A percentile compares a stretch with the other conserved stretches of the same genome.
phyloP scores from a whole-genome alignment of 2,888 invertebrate genomes.

The Tachystola acroxantha region DNA sequence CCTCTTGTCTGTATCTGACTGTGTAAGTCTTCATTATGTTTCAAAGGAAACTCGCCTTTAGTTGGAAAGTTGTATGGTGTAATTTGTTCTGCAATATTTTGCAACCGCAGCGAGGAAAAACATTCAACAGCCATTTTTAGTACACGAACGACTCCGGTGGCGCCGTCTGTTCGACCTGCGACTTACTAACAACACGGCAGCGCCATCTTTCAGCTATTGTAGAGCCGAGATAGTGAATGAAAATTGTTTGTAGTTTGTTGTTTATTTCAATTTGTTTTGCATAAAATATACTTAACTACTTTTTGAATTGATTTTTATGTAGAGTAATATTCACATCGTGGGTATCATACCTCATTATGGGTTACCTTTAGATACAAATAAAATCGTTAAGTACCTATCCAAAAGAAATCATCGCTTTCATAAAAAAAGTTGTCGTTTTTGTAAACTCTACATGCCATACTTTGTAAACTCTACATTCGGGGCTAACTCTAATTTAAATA shows the following conservation, averaged over 20 bases:
- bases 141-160: conserved; percentile 73
- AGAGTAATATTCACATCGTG: too few species aligned
- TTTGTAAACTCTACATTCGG: too few species aligned
- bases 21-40: conserved; percentile 49
- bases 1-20: conserved; percentile 58
- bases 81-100: conserved; percentile 22
- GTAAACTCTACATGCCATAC: too few species aligned
- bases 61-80: conserved; percentile 20
- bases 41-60: conserved; percentile 32
- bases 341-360: too few species aligned
- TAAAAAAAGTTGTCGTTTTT: too few species aligned
- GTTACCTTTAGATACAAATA: too few species aligned
- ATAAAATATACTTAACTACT: too few species aligned
- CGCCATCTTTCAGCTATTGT: conserved; percentile 76
- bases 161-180: conserved; percentile 69
- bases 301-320: too few species aligned
- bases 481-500: too few species aligned
- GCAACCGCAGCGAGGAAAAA: conserved; percentile 55
- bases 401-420: too few species aligned
- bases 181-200: conserved; percentile 63
- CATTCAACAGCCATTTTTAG: conserved; percentile 76
- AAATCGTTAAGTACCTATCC: too few species aligned
- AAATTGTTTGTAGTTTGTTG: conserved; percentile 31
- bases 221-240: conserved; percentile 67
- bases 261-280: conserved; percentile 15